Evolutionary conservation across 2,888 invertebrate species (phyloP).

Genomic region (Oligia fasciuncula): DNA sequence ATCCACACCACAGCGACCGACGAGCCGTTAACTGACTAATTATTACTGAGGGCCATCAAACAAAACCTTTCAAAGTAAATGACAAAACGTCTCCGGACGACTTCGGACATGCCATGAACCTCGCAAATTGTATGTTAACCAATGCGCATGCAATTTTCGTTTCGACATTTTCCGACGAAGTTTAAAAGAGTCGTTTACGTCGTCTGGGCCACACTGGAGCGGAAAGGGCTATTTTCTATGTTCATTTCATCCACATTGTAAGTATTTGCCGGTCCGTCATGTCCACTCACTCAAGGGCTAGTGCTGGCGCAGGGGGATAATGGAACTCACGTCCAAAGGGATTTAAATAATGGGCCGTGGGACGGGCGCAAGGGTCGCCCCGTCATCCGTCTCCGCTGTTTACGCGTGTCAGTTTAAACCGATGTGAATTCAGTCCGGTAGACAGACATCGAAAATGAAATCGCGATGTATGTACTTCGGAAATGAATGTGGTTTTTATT

Average conservation of each 20-base stretch:
- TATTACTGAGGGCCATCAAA: slow-evolving; percentile 80
- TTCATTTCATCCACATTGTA: slow-evolving; percentile 73
- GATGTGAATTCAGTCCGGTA: slow-evolving; percentile 68
- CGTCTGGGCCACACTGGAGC: slow-evolving; percentile 33
- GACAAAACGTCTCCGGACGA: slow-evolving; percentile 68
- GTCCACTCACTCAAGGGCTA: slow-evolving; percentile 76
- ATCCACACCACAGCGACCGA: slow-evolving; percentile 48
- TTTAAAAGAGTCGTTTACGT: slow-evolving; percentile 51
- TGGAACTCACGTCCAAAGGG: slow-evolving; percentile 83
- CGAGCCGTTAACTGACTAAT: slow-evolving; percentile 79
- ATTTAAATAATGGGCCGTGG: slow-evolving; percentile 85
- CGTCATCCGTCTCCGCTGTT: slow-evolving; percentile 72
- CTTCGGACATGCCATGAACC: slow-evolving; percentile 18
- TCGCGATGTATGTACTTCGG: slow-evolving; percentile 22
- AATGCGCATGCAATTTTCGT: slow-evolving; percentile 58
- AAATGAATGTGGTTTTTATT: slow-evolving; percentile 23
- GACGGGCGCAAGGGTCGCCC: slow-evolving; percentile 65
- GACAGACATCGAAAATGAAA: slow-evolving; percentile 39
- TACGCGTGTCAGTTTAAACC: slow-evolving; percentile 74
- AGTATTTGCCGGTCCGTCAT: slow-evolving; percentile 73
- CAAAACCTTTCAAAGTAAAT: slow-evolving; percentile 76
- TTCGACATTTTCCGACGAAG: slow-evolving; percentile 54
- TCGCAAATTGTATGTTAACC: slow-evolving; percentile 68
- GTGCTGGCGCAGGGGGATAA: slow-evolving; percentile 76
- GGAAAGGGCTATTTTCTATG: slow-evolving; percentile 72